phyloP scores from a whole-genome alignment of 2,888 invertebrate genomes.

The Amiota mariae region DNA sequence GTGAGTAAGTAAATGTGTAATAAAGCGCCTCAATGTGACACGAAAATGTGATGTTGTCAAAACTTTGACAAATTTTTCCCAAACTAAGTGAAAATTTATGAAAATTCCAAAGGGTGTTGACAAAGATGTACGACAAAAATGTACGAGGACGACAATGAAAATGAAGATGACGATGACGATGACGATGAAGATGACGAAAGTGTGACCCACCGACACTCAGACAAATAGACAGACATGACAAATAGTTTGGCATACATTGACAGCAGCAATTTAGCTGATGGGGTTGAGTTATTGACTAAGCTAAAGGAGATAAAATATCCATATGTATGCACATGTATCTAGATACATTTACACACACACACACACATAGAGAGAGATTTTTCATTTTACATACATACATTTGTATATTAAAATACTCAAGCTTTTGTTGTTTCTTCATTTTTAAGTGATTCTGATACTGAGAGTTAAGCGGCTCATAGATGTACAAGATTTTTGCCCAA shows the following conservation, averaged over 20 bases:
- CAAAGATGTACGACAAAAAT: conserved; percentile 64
- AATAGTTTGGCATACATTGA: conserved; percentile 51
- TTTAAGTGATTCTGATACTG: conserved; percentile 33
- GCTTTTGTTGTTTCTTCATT: no score
- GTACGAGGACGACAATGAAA: neutral
- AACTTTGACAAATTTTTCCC: conserved; percentile 52
- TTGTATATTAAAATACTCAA: no score
- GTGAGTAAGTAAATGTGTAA: conserved; percentile 27
- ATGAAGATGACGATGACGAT: no score
- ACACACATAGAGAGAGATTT: conserved; percentile 36
- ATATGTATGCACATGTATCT: no score
- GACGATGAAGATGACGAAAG: no score
- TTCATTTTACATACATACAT: neutral
- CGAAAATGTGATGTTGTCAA: conserved; percentile 47
- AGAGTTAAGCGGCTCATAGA: conserved; percentile 16
- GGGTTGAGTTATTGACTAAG: conserved; percentile 8
- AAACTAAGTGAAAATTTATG: conserved; percentile 61
- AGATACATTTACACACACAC: conserved; percentile 20
- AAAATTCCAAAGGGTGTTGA: conserved; percentile 67
- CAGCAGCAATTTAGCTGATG: conserved; percentile 30
- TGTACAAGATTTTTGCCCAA: neutral
- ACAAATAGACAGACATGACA: conserved; percentile 61
- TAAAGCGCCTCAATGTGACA: conserved; percentile 19
- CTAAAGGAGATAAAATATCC: neutral
- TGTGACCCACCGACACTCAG: no score